Conservation (phyloP, 2,113 vertebrate genomes). For the Halichoerus grypus region DNA sequence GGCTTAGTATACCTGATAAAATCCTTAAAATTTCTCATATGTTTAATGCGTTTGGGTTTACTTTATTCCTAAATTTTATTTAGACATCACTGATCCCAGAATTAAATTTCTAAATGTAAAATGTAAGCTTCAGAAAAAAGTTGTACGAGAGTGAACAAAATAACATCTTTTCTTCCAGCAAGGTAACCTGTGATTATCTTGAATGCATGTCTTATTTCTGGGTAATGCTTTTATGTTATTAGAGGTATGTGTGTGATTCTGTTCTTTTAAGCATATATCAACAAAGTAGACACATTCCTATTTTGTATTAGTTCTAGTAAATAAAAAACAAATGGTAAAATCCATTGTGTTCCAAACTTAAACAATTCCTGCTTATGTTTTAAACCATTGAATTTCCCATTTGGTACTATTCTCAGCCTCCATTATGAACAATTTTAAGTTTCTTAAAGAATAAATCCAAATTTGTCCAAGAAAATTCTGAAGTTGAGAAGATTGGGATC, state of each 20-base stretch:
- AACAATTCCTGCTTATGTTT: neutral
- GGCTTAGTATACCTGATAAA: neutral
- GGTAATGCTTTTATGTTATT: neutral
- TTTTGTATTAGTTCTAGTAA: neutral
- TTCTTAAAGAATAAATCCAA: constrained; percentile 63
- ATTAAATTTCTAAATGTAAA: constrained; percentile 57
- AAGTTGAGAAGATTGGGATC: neutral
- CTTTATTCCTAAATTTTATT: neutral
- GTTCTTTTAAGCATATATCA: neutral
- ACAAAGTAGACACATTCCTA: neutral
- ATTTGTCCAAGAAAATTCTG: constrained; percentile 4
- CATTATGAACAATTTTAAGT: constrained; percentile 55
- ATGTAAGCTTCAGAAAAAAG: neutral
- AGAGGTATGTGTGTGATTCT: neutral
- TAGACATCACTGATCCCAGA: neutral
- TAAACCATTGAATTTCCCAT: neutral
- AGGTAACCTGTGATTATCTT: constrained; percentile 25
- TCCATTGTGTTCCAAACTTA: neutral
- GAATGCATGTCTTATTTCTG: neutral
- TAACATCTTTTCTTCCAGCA: neutral
- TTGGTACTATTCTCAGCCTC: neutral
- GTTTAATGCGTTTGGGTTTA: neutral
- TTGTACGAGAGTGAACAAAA: constrained; percentile 11
- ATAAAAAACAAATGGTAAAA: constrained; percentile 13
- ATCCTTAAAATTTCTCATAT: constrained; percentile 2